phyloP scores from a whole-genome alignment of 2,797 vertebrate genomes.

The Chaenodraco wilsoni region DNA sequence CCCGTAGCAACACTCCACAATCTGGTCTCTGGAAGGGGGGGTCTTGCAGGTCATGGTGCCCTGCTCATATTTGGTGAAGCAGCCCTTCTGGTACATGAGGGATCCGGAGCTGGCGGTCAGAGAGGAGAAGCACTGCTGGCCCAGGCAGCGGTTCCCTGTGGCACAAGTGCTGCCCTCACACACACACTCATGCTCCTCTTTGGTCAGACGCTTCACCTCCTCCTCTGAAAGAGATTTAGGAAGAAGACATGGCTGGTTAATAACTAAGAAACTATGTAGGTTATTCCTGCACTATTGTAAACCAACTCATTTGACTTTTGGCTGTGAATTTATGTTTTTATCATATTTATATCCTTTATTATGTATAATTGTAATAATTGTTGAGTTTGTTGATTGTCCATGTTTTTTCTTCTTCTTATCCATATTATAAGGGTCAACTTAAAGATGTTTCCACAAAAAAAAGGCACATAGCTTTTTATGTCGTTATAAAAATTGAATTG shows the following conservation, averaged over 20 bases:
- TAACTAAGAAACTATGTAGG: not conserved
- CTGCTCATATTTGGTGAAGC: conserved; percentile 94
- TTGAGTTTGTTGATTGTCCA: no score
- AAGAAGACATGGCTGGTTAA: not conserved
- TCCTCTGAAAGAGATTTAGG: conserved; percentile 80
- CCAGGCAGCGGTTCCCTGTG: conserved; percentile 88
- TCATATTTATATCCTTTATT: no score
- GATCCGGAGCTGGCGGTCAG: conserved; percentile 87
- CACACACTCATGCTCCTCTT: conserved; percentile 90
- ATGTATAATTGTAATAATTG: no score
- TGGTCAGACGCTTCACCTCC: conserved; percentile 79
- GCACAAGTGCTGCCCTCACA: conserved; percentile 93
- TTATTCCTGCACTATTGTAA: not conserved
- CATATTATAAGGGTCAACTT: no score
- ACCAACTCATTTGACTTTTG: no score
- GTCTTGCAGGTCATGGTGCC: conserved; percentile 96
- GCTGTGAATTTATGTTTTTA: no score
- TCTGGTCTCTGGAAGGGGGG: conserved; percentile 92
- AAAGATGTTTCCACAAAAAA: no score
- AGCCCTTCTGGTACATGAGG: conserved; percentile 93
- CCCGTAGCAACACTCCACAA: conserved; percentile 94
- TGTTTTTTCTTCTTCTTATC: no score
- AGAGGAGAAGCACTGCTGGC: conserved; percentile 94
- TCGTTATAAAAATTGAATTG: not conserved
- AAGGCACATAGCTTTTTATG: not conserved